Conservation (phyloP, 92 coral and sea anemone species). For the Zoanthus sansibaricus region DNA sequence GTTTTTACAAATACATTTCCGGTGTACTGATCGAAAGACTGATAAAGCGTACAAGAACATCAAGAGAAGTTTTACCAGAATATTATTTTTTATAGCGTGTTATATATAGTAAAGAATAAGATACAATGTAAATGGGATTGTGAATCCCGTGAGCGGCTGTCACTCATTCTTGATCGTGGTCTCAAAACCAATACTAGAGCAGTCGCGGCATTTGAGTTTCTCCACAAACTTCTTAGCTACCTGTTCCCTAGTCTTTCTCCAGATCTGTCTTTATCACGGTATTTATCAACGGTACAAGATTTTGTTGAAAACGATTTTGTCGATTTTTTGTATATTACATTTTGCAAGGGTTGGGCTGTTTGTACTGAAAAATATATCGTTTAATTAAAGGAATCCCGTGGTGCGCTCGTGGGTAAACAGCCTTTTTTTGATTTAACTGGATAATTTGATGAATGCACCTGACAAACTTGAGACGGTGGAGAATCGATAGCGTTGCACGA, state of each 20-base stretch:
- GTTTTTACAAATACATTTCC: not conserved
- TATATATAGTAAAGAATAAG: too few relatives aligned
- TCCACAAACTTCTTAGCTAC: constrained; percentile 23
- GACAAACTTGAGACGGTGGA: too few relatives aligned
- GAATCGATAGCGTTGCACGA: too few relatives aligned
- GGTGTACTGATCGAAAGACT: not conserved
- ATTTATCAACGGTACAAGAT: constrained; percentile 44
- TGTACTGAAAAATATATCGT: not conserved
- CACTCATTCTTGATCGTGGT: constrained; percentile 39
- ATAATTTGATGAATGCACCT: too few relatives aligned
- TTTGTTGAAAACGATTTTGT: constrained; percentile 50
- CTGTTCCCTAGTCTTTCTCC: constrained; percentile 40
- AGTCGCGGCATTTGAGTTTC: constrained; percentile 19
- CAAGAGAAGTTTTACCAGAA: not conserved
- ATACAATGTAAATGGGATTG: not conserved
- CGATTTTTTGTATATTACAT: too few relatives aligned
- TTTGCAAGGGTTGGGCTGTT: not conserved
- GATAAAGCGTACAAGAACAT: not conserved
- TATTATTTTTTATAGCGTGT: too few relatives aligned
- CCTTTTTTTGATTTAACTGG: too few relatives aligned
- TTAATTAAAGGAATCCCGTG: too few relatives aligned
- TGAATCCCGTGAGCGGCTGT: constrained; percentile 20
- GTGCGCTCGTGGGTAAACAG: too few relatives aligned
- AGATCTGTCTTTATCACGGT: constrained; percentile 37
- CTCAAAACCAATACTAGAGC: not conserved